Percentiles rank a stretch among this genome's conserved stretches.
Evolutionary conservation across 92 coral and sea anemone genomes (phyloP).

Genomic region (Palythoa caribaeorum): DNA sequence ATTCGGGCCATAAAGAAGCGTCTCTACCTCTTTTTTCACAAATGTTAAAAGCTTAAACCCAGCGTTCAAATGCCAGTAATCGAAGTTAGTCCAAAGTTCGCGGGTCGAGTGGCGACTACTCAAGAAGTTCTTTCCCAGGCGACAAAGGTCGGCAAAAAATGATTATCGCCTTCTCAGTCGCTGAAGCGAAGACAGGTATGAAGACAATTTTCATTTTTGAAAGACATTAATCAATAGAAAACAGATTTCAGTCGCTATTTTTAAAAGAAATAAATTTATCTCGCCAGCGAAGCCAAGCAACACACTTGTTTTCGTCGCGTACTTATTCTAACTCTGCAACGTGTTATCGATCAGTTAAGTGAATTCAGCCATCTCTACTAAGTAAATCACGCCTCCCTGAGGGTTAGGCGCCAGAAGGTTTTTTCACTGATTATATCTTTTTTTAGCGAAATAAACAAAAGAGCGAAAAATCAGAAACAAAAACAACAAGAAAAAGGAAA

Average conservation of each 20-base stretch:
- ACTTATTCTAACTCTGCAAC: background rate
- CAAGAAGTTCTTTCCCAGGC: background rate
- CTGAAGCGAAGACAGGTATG: conserved; percentile 15
- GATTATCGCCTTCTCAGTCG: conserved; percentile 29
- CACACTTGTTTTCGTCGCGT: background rate
- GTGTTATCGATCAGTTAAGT: background rate
- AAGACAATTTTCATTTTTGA: background rate
- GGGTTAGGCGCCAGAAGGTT: background rate
- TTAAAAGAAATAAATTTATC: background rate
- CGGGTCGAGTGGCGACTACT: background rate
- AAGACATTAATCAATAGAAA: background rate
- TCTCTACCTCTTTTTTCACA: background rate
- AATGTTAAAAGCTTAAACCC: background rate
- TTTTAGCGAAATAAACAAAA: background rate
- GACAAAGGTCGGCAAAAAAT: background rate
- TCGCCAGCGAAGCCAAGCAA: background rate
- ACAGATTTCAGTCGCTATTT: background rate
- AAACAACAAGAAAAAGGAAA: no score
- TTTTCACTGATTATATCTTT: background rate
- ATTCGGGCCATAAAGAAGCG: background rate
- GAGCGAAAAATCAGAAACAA: no score
- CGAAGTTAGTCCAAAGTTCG: conserved; percentile 15
- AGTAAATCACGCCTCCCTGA: background rate
- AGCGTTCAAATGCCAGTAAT: background rate
- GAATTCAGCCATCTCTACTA: background rate